Evolutionary conservation across 2,113 vertebrate genomes (phyloP), one percentile per base, ranked within the genome.

Genomic region (Falcunculus frontatus): DNA sequence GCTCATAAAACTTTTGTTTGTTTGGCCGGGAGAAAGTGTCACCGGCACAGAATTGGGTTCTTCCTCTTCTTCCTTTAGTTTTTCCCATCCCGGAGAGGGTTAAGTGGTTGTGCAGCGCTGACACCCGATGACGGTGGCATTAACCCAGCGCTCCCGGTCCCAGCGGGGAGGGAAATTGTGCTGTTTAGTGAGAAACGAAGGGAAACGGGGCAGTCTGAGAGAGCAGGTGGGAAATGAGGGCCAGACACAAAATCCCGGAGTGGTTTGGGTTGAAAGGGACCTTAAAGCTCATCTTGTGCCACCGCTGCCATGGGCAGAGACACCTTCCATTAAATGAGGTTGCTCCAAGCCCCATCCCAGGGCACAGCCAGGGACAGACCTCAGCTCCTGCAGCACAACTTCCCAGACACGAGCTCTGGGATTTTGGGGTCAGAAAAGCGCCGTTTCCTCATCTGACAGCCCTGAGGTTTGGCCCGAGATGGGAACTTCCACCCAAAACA

Each of bases 1-100:
- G 93, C 96, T 95, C 63, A 29, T 55, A 87, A 96, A 97, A 91
- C 76, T 84, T 79, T 20, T 74, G 83, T 87, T 93, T 95, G 91
- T 63, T 63, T 93, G 94, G 93, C 87, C 23, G 81, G 39, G 53
- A 62, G 62, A 90, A 94, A 92, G 90, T 83, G 96, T 69, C 94
- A 73, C 74, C 77, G 46, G 74, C 93, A 60, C 80, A 69, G 86
- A 56, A 76, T 3, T 49, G 1, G 3, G 1, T 6, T 0, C 2
- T 37, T 16, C 62, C 63, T 5, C 69, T 5, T 2, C 17, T 42
- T 2, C 1, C 42, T 37, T 95, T 70, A 67, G 57, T 27, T 57
- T 64, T 37, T 3, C 27, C 74, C 60, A 2, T 18, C 1, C 7
- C 6, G 0, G 22, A 35, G 53, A 52, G 92, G 92, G 94, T 85